Evolutionary conservation across 2,113 vertebrate species (phyloP).

Genomic region (Poeciliopsis prolifica): DNA sequence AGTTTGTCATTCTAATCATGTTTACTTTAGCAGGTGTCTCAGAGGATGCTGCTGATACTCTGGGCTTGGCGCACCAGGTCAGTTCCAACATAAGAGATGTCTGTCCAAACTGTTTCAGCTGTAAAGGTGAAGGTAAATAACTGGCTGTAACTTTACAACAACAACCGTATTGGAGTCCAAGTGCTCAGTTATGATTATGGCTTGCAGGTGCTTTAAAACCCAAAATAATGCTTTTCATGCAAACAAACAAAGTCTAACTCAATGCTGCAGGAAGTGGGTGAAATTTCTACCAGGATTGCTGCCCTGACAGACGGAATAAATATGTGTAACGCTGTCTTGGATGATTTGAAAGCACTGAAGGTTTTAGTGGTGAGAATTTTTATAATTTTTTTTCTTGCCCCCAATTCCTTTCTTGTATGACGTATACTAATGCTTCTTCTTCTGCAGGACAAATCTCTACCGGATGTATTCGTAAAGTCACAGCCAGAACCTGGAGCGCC

Average conservation of each 20-base stretch:
- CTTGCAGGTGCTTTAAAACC: too few relatives aligned
- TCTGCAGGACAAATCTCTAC: constrained; percentile 60
- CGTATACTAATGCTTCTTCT: neutral
- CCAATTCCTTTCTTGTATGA: neutral
- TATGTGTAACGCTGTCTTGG: constrained; percentile 54
- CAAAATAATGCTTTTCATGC: too few relatives aligned
- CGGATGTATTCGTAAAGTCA: constrained; percentile 24
- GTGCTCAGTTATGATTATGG: too few relatives aligned
- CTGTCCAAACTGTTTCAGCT: too few relatives aligned
- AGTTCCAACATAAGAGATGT: neutral
- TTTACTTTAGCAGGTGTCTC: neutral
- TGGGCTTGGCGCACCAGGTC: constrained; percentile 23
- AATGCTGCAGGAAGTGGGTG: constrained; percentile 20
- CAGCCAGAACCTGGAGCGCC: constrained; percentile 29
- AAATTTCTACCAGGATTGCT: constrained; percentile 22
- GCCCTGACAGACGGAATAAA: constrained; percentile 44
- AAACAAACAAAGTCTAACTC: too few relatives aligned
- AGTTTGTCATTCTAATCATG: neutral
- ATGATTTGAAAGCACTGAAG: constrained; percentile 61
- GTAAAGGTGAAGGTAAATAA: too few relatives aligned
- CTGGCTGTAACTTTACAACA: too few relatives aligned
- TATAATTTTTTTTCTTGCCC: too few relatives aligned
- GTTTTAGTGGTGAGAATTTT: constrained; percentile 56
- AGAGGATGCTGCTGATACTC: neutral
- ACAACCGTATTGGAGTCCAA: too few relatives aligned